Conservation (phyloP, 2,113 vertebrate species). For the Mungos mungo region DNA sequence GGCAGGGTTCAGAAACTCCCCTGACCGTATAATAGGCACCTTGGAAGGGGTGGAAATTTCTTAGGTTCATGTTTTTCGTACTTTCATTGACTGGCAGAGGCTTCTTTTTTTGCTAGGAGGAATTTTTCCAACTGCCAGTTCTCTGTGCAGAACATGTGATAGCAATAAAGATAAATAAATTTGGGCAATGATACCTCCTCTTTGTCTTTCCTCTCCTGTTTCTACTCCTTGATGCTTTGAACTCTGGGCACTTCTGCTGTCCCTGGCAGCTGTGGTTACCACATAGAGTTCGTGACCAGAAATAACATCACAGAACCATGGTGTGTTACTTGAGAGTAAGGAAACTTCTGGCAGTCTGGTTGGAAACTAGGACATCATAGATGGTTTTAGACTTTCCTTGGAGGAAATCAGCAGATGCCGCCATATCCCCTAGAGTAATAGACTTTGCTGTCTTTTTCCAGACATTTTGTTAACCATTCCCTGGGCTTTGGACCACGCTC, state of each 20-base stretch:
- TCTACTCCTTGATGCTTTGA: conserved; percentile 33
- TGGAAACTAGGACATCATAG: conserved; percentile 5
- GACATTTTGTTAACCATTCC: conserved; percentile 10
- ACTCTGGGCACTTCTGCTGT: neutral
- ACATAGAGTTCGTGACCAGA: neutral
- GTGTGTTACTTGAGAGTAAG: neutral
- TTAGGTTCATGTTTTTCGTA: conserved; percentile 7
- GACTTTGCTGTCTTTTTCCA: conserved; percentile 38
- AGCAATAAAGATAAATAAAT: conserved; percentile 30
- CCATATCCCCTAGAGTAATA: neutral
- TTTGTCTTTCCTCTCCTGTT: neutral
- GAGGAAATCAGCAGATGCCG: neutral
- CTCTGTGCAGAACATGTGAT: neutral
- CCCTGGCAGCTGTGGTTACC: neutral
- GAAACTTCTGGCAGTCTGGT: neutral
- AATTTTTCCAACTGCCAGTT: neutral
- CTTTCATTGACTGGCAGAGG: conserved; percentile 43
- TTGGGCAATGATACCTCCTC: neutral
- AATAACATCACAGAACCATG: neutral
- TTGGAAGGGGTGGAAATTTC: conserved; percentile 13
- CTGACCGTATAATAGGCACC: neutral
- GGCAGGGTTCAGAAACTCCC: conserved; percentile 27
- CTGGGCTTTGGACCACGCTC: neutral
- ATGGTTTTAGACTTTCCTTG: conserved; percentile 12
- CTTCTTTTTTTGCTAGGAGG: neutral